Percentiles rank a stretch among this genome's conserved stretches.
Evolutionary conservation across 2,888 invertebrate species (phyloP).

Genomic region (Drosophila kanekoi): DNA sequence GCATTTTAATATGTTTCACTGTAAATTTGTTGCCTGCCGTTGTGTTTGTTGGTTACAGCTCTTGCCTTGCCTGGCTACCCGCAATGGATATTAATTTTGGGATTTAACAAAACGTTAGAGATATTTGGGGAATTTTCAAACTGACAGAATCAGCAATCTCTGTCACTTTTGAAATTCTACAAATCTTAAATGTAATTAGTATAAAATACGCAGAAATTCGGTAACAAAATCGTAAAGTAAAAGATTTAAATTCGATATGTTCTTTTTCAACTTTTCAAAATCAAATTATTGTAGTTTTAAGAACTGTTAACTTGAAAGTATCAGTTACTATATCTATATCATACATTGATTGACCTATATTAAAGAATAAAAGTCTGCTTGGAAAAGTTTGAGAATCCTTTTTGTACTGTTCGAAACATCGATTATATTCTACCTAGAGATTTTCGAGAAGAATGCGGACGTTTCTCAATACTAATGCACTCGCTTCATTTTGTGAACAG

Average conservation of each 20-base stretch:
- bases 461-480: too few relatives aligned
- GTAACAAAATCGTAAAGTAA: background rate
- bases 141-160: conserved; percentile 21
- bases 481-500: background rate
- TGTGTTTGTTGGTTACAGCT: conserved; percentile 40
- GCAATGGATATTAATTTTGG: conserved; percentile 76
- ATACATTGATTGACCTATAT: too few relatives aligned
- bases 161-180: background rate
- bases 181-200: conserved; percentile 17
- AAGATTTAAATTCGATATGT: too few relatives aligned
- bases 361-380: too few relatives aligned
- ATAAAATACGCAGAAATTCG: conserved; percentile 2
- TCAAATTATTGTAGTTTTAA: too few relatives aligned
- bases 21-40: conserved; percentile 53
- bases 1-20: conserved; percentile 76
- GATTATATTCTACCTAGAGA: too few relatives aligned
- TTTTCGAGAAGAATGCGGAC: too few relatives aligned
- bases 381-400: too few relatives aligned
- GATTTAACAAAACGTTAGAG: conserved; percentile 43
- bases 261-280: too few relatives aligned
- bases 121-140: conserved; percentile 30
- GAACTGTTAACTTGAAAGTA: too few relatives aligned
- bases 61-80: conserved; percentile 45
- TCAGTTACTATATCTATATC: too few relatives aligned
- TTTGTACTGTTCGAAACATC: too few relatives aligned